Conservation (phyloP, 1,140 invertebrate species). For the Hycleus phaleratus region DNA sequence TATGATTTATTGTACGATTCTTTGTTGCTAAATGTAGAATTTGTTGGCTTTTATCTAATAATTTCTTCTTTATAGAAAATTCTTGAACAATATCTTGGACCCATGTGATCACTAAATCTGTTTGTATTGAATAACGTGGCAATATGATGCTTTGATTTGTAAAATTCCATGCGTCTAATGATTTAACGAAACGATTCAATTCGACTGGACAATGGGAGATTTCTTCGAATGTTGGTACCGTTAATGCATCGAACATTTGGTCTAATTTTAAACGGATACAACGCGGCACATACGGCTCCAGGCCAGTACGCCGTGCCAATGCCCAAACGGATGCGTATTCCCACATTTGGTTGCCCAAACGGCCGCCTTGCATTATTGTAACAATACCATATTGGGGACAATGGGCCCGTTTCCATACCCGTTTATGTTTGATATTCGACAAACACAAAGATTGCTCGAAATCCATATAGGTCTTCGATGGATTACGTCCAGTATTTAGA, state of each 20-base stretch:
- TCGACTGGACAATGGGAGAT: conserved; percentile 49
- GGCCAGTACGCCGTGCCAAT: conserved; percentile 46
- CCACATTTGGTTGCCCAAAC: conserved; percentile 59
- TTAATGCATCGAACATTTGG: conserved; percentile 47
- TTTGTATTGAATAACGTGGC: conserved; percentile 49
- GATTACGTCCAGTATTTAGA: conserved; percentile 37
- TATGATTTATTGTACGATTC: conserved; percentile 32
- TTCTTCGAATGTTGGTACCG: conserved; percentile 49
- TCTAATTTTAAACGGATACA: conserved; percentile 50
- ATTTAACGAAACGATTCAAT: conserved; percentile 44
- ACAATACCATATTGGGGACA: conserved; percentile 51
- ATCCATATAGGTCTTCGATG: conserved; percentile 41
- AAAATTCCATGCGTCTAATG: conserved; percentile 49
- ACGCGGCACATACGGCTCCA: conserved; percentile 51
- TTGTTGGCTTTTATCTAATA: conserved; percentile 43
- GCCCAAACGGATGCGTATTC: conserved; percentile 58
- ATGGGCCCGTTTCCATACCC: conserved; percentile 41
- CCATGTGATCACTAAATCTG: conserved; percentile 50
- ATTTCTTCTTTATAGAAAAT: conserved; percentile 46
- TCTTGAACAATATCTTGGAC: conserved; percentile 49
- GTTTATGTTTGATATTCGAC: conserved; percentile 43
- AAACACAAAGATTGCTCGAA: conserved; percentile 51
- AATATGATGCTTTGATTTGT: conserved; percentile 53
- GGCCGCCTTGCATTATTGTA: conserved; percentile 49
- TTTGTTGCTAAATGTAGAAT: conserved; percentile 40